Percentiles rank a stretch among this genome's conserved stretches.
Evolutionary conservation across 2,888 invertebrate species (phyloP).

Genomic region (Pseudococcus longispinus): DNA sequence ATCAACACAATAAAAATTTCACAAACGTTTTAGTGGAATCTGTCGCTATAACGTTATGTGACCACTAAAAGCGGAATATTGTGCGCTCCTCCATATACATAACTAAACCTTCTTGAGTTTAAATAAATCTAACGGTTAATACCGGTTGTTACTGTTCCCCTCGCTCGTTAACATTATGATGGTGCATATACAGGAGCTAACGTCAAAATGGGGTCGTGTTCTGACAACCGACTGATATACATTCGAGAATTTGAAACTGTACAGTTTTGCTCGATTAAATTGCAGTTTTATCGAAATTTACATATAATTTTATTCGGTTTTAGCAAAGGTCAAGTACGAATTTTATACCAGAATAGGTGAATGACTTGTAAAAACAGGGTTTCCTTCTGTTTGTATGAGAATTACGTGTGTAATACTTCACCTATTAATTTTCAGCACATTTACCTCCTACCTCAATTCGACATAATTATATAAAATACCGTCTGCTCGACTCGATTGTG

Average conservation of each 20-base stretch:
- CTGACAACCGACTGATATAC: constrained; percentile 46
- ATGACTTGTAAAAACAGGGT: no score
- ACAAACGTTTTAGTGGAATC: constrained; percentile 32
- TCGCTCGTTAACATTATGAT: constrained; percentile 3
- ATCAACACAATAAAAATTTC: constrained; percentile 26
- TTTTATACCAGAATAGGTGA: no score
- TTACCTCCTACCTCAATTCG: no score
- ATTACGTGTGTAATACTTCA: no score
- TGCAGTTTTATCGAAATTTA: not conserved
- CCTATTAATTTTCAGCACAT: no score
- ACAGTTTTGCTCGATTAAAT: not conserved
- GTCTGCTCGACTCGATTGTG: no score
- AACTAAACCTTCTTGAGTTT: constrained; percentile 45
- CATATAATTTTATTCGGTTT: not conserved
- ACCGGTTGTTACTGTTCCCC: constrained; percentile 46
- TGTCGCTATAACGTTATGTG: constrained; percentile 2
- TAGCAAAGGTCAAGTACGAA: not conserved
- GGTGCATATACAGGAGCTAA: constrained; percentile 20
- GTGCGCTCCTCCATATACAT: constrained; percentile 23
- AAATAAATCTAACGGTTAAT: constrained; percentile 53
- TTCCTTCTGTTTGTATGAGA: no score
- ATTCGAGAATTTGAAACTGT: constrained; percentile 2
- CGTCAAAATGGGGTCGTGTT: constrained; percentile 40
- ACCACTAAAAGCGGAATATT: constrained; percentile 24
- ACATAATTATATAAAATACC: no score